These are phyloP conservation scores for Saguinus midas DNA, from an alignment of 2,113 vertebrate genomes.

Conservation along the genomic window DNA sequence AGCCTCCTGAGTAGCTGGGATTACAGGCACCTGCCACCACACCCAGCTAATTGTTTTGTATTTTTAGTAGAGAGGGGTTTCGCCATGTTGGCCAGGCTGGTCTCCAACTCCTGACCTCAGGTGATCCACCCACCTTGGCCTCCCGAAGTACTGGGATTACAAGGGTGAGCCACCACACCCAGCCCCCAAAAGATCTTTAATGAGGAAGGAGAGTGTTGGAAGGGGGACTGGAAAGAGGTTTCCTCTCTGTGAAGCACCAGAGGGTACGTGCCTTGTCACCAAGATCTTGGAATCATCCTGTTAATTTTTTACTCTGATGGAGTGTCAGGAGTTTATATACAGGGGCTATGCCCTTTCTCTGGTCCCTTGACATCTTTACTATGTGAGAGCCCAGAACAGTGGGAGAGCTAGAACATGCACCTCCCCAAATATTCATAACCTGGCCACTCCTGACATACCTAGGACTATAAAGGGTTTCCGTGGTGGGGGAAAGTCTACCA, in stretches of 20 bases:
- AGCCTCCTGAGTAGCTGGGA: too few relatives aligned
- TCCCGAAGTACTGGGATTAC: too few relatives aligned
- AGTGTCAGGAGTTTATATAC: neutral
- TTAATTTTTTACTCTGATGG: neutral
- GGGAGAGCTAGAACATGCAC: neutral
- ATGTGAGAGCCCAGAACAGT: neutral
- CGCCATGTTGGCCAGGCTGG: too few relatives aligned
- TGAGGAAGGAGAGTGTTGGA: neutral
- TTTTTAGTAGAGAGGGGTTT: too few relatives aligned
- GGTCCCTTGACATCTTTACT: neutral
- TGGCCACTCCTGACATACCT: neutral
- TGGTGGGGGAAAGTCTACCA: neutral
- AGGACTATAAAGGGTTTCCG: conserved; percentile 21
- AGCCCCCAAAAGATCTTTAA: neutral
- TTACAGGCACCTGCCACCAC: too few relatives aligned
- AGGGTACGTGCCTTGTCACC: neutral
- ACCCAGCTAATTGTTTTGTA: too few relatives aligned
- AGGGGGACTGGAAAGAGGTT: neutral
- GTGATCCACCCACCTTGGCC: too few relatives aligned
- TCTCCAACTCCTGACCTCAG: too few relatives aligned
- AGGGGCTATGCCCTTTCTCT: neutral
- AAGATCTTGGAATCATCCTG: neutral
- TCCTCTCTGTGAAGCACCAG: neutral
- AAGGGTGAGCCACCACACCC: too few relatives aligned
- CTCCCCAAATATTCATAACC: neutral